Evolutionary conservation across 2,797 vertebrate genomes (phyloP).

Genomic region (Sparus aurata): DNA sequence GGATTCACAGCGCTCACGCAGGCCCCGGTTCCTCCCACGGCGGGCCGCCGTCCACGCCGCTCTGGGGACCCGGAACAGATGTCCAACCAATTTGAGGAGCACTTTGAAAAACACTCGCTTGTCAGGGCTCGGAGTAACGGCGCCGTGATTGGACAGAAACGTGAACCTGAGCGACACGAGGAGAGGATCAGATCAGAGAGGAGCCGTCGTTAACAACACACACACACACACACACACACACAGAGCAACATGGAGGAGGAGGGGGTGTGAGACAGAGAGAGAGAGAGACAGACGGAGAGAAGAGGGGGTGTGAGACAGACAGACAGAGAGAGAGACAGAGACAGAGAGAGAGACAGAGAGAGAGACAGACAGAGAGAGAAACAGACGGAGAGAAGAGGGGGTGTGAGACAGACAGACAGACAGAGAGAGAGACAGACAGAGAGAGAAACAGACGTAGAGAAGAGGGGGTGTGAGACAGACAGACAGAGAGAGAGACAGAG

Average conservation of each 20-base stretch:
- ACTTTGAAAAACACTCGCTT: slow-evolving; percentile 50
- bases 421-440: slow-evolving; percentile 13
- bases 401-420: background rate
- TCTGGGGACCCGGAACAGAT: slow-evolving; percentile 69
- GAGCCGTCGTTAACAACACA: slow-evolving; percentile 47
- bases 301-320: no score
- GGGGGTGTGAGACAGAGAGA: no score
- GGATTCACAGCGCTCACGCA: slow-evolving; percentile 37
- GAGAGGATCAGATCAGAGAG: slow-evolving; percentile 22
- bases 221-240: background rate
- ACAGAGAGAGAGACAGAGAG: no score
- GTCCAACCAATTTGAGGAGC: slow-evolving; percentile 60
- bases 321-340: background rate
- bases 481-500: no score
- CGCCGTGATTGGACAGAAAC: slow-evolving; percentile 49
- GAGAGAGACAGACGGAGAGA: background rate
- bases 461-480: no score
- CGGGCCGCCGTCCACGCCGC: slow-evolving; percentile 44
- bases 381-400: background rate
- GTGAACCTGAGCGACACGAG: slow-evolving; percentile 39
- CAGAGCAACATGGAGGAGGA: background rate
- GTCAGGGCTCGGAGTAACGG: slow-evolving; percentile 43
- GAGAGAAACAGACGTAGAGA: no score
- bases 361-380: no score
- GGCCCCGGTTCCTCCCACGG: slow-evolving; percentile 37